These are phyloP conservation scores for Caenorhabditis elegans DNA, from an alignment of 1,140 invertebrate species.

Conservation along the genomic window DNA sequence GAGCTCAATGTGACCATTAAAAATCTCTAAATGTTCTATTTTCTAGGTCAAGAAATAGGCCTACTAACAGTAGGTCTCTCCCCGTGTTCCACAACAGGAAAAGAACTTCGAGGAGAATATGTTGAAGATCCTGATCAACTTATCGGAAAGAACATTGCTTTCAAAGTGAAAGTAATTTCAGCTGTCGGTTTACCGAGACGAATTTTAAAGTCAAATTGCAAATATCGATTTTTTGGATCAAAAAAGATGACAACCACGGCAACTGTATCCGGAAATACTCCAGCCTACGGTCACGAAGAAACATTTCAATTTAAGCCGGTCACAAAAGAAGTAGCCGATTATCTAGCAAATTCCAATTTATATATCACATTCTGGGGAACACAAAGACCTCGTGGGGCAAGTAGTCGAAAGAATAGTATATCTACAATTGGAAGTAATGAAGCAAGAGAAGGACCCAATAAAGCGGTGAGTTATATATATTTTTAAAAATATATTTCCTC, in stretches of 20 bases:
- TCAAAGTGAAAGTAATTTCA: constrained; percentile 64
- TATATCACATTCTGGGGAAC: constrained; percentile 70
- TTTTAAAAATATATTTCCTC: too few relatives aligned
- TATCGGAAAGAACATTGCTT: constrained; percentile 61
- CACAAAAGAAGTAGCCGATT: constrained; percentile 70
- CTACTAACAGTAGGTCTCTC: constrained; percentile 69
- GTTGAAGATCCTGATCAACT: constrained; percentile 58
- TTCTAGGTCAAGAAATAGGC: constrained; percentile 71
- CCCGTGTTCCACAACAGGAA: constrained; percentile 68
- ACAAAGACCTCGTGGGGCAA: neutral
- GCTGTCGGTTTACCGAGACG: constrained; percentile 58
- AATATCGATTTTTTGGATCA: constrained; percentile 71
- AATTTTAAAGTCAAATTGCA: constrained; percentile 67
- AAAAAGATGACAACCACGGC: constrained; percentile 68
- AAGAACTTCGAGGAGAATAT: constrained; percentile 61
- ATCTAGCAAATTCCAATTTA: constrained; percentile 69
- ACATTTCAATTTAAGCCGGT: constrained; percentile 68
- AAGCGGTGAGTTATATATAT: neutral
- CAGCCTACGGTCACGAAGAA: constrained; percentile 71
- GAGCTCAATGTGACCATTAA: neutral
- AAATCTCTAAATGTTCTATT: constrained; percentile 47
- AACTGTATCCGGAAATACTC: constrained; percentile 69
- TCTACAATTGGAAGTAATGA: neutral
- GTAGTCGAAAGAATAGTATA: neutral
- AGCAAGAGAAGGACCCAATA: neutral